Evolutionary conservation across 2,113 vertebrate genomes (phyloP).

Genomic region (Pyxicephalus adspersus): DNA sequence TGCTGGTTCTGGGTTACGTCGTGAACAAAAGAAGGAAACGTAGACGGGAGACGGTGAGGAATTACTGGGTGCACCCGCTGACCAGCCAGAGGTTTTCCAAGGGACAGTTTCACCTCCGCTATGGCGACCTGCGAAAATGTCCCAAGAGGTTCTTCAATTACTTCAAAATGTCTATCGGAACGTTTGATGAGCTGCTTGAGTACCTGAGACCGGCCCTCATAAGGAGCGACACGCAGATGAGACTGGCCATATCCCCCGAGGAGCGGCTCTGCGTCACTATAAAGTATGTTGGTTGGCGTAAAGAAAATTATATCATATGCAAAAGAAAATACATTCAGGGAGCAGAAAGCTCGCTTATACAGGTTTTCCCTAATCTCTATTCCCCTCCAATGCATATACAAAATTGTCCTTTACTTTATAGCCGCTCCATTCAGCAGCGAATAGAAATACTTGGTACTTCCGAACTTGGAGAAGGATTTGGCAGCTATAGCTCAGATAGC

Average conservation of each 20-base stretch:
- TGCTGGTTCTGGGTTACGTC: slow-evolving; percentile 12
- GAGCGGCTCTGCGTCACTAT: slow-evolving; percentile 32
- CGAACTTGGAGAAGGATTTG: too few relatives aligned
- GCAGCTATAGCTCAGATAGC: too few relatives aligned
- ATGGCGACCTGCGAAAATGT: slow-evolving; percentile 6
- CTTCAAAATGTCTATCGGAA: slow-evolving; percentile 20
- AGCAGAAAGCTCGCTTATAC: too few relatives aligned
- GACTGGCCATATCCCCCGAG: slow-evolving; percentile 22
- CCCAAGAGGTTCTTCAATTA: slow-evolving; percentile 38
- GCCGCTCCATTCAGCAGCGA: too few relatives aligned
- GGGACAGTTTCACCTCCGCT: slow-evolving; percentile 30
- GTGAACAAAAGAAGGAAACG: slow-evolving; percentile 2
- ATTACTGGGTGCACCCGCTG: slow-evolving; percentile 33
- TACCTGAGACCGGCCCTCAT: neutral
- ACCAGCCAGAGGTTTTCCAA: slow-evolving; percentile 34
- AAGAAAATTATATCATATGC: too few relatives aligned
- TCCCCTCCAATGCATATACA: too few relatives aligned
- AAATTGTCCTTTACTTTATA: too few relatives aligned
- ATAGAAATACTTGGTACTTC: too few relatives aligned
- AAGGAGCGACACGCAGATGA: slow-evolving; percentile 25
- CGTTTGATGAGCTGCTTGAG: slow-evolving; percentile 31
- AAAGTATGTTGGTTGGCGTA: neutral
- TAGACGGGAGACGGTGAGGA: slow-evolving; percentile 14
- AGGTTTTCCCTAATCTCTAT: too few relatives aligned
- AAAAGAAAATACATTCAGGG: too few relatives aligned